Evolutionary conservation across 2,797 vertebrate genomes (phyloP).

Genomic region (Pangasius mekongensis): DNA sequence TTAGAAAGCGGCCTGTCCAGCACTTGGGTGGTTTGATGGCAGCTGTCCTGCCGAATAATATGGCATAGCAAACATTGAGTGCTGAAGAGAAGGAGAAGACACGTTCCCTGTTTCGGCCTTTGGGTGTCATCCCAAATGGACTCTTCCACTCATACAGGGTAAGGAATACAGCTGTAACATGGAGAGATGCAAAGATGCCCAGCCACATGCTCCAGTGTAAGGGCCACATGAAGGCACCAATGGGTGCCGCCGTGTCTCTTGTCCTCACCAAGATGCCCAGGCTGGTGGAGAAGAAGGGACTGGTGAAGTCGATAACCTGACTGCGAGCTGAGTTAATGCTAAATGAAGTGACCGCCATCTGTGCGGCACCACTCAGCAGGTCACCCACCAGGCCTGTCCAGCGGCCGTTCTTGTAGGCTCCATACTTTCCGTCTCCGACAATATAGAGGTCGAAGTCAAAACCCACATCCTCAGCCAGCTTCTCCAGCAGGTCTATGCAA

Average conservation of each 20-base stretch:
- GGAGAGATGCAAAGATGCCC: slow-evolving; percentile 95
- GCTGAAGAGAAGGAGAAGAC: slow-evolving; percentile 98
- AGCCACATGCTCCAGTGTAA: slow-evolving; percentile 99
- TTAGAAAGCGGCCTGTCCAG: slow-evolving; percentile 96
- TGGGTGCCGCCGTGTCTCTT: slow-evolving; percentile 93
- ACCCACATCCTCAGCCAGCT: slow-evolving; percentile 94
- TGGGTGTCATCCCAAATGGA: slow-evolving; percentile 96
- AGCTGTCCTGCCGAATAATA: slow-evolving; percentile 93
- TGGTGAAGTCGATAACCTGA: slow-evolving; percentile 97
- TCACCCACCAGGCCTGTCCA: slow-evolving; percentile 97
- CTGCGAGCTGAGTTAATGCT: slow-evolving; percentile 97
- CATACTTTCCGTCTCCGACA: slow-evolving; percentile 95
- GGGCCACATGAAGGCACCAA: slow-evolving; percentile 99
- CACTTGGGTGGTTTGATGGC: slow-evolving; percentile 97
- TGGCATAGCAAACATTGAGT: slow-evolving; percentile 94
- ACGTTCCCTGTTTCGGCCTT: slow-evolving; percentile 88
- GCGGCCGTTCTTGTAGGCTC: slow-evolving; percentile 90
- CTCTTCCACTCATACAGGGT: slow-evolving; percentile 98
- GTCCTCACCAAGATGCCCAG: slow-evolving; percentile 94
- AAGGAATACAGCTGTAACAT: slow-evolving; percentile 94
- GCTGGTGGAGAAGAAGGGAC: slow-evolving; percentile 97
- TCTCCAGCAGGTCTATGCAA: slow-evolving; percentile 94
- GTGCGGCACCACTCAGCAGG: slow-evolving; percentile 89
- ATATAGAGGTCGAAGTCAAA: slow-evolving; percentile 96
- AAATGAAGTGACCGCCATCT: slow-evolving; percentile 94